These are phyloP conservation scores for Pterostichus niger DNA, from an alignment of 2,888 invertebrate species.

Conservation along the genomic window DNA sequence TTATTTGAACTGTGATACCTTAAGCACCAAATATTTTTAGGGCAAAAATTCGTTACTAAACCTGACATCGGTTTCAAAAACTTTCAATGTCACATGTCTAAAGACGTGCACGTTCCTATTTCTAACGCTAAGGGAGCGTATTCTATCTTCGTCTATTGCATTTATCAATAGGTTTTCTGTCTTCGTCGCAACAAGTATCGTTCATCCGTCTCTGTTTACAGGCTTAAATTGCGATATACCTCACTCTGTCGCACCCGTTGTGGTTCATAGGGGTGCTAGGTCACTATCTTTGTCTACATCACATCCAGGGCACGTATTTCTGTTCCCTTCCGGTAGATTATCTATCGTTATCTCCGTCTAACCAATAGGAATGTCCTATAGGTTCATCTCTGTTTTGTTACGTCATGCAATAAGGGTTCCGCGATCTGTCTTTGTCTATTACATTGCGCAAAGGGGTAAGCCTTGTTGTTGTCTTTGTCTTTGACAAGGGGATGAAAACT, in stretches of 20 bases:
- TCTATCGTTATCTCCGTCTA: slow-evolving; percentile 41
- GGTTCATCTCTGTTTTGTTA: slow-evolving; percentile 42
- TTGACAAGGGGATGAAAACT: slow-evolving; percentile 71
- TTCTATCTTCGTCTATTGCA: slow-evolving; percentile 18
- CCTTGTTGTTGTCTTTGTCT: slow-evolving; percentile 66
- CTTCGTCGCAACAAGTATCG: slow-evolving; percentile 46
- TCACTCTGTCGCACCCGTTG: slow-evolving; percentile 27
- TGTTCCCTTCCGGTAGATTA: slow-evolving; percentile 52
- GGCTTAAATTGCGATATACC: slow-evolving; percentile 44
- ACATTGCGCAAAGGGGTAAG: slow-evolving; percentile 29
- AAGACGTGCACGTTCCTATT: slow-evolving; percentile 11
- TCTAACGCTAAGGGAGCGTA: slow-evolving; percentile 34
- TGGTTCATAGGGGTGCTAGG: background rate
- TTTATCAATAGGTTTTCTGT: background rate
- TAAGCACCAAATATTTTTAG: background rate
- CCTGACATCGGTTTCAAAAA: slow-evolving; percentile 19
- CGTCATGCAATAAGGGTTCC: slow-evolving; percentile 57
- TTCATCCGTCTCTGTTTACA: slow-evolving; percentile 9
- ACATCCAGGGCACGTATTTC: slow-evolving; percentile 57
- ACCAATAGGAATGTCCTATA: slow-evolving; percentile 17
- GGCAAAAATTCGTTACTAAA: slow-evolving; percentile 20
- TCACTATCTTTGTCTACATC: slow-evolving; percentile 43
- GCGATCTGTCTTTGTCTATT: slow-evolving; percentile 13
- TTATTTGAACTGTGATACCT: slow-evolving; percentile 3
- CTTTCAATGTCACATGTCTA: slow-evolving; percentile 39